Conservation (phyloP, 2,888 invertebrate genomes). For the Meiosimyza decipiens region DNA sequence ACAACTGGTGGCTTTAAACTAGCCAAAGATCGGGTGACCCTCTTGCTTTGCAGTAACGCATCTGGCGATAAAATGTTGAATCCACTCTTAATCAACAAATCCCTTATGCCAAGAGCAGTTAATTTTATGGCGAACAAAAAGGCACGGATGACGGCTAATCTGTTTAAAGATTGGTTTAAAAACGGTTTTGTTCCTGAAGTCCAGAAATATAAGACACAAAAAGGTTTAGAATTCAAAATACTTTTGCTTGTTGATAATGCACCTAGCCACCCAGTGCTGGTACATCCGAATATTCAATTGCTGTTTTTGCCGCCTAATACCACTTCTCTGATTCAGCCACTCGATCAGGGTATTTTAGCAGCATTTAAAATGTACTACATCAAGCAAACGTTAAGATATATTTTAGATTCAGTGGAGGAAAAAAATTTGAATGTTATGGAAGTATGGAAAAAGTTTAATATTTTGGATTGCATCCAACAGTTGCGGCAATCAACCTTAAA, state of each 20-base stretch:
- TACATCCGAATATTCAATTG: conserved; percentile 44
- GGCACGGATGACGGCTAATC: conserved; percentile 46
- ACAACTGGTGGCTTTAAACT: too few relatives aligned
- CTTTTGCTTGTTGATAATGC: conserved; percentile 42
- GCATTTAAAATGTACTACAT: too few relatives aligned
- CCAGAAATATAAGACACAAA: conserved; percentile 38
- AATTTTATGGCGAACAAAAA: conserved; percentile 51
- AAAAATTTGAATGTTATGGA: conserved; percentile 10
- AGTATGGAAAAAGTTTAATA: conserved; percentile 18
- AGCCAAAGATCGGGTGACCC: conserved; percentile 49
- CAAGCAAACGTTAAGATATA: not conserved
- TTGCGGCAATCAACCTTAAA: conserved; percentile 16
- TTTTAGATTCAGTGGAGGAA: not conserved
- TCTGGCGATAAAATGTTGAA: conserved; percentile 53
- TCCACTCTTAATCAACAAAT: conserved; percentile 55
- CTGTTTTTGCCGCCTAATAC: too few relatives aligned
- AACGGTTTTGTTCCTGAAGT: conserved; percentile 44
- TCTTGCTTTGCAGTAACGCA: conserved; percentile 55
- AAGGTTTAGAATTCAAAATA: conserved; percentile 41
- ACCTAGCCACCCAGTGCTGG: conserved; percentile 41
- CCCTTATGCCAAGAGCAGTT: conserved; percentile 53
- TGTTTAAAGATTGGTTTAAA: conserved; percentile 46
- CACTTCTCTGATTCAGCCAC: too few relatives aligned
- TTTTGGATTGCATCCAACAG: conserved; percentile 8
- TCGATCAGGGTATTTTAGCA: too few relatives aligned